Conservation (phyloP, 1,140 invertebrate genomes). For the Tetramorium parvispinum region DNA sequence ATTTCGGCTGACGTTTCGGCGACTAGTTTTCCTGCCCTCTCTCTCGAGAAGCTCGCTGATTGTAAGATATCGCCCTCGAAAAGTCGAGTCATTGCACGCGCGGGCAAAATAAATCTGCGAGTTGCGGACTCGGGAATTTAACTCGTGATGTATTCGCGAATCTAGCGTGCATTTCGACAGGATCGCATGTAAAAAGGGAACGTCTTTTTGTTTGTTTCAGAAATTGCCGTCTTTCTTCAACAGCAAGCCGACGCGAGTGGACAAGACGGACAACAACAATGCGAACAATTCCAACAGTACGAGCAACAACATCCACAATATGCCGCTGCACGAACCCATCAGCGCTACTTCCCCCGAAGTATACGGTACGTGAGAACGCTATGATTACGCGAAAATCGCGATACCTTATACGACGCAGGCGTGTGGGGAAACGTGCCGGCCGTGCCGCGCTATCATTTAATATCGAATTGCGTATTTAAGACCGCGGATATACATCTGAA, state of each 20-base stretch:
- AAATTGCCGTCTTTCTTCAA: constrained; percentile 82
- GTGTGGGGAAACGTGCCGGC: not conserved
- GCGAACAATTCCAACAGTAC: constrained; percentile 81
- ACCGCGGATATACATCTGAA: constrained; percentile 6
- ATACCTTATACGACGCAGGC: constrained; percentile 4
- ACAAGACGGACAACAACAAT: constrained; percentile 84
- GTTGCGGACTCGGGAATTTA: not conserved
- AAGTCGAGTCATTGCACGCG: constrained; percentile 32
- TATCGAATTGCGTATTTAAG: constrained; percentile 40
- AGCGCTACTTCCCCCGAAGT: constrained; percentile 72
- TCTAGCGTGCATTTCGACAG: not conserved
- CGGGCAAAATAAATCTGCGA: constrained; percentile 59
- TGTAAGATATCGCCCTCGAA: constrained; percentile 47
- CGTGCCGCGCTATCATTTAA: constrained; percentile 35
- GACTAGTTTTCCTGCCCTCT: not conserved
- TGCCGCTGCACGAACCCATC: constrained; percentile 82
- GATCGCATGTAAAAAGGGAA: not conserved
- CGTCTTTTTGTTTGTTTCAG: constrained; percentile 75
- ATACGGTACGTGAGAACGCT: constrained; percentile 72
- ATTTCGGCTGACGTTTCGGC: not conserved
- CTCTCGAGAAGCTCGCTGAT: constrained; percentile 44
- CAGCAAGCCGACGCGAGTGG: constrained; percentile 81
- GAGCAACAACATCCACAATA: constrained; percentile 82
- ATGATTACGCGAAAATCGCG: constrained; percentile 39
- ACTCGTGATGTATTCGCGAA: not conserved